Conservation (phyloP, 2,888 invertebrate genomes). For the Eulithis prunata region DNA sequence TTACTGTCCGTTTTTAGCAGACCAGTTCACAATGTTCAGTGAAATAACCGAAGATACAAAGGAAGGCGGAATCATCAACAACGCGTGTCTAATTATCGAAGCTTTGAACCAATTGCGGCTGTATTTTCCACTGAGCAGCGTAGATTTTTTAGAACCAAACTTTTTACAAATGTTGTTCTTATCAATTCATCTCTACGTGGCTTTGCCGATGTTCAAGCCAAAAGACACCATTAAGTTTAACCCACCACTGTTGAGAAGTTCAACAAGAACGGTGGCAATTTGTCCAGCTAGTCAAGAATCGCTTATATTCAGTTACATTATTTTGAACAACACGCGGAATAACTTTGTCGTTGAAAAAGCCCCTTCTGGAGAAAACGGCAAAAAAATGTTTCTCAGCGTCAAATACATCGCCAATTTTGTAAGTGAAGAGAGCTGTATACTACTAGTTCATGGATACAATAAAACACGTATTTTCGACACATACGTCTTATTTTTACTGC, state of each 20-base stretch:
- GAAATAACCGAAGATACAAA: slow-evolving; percentile 61
- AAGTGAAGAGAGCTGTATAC: slow-evolving; percentile 59
- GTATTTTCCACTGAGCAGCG: slow-evolving; percentile 81
- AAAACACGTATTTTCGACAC: slow-evolving; percentile 78
- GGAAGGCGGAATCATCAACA: slow-evolving; percentile 79
- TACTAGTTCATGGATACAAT: slow-evolving; percentile 74
- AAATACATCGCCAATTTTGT: slow-evolving; percentile 73
- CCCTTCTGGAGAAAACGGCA: slow-evolving; percentile 61
- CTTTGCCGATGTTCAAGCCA: slow-evolving; percentile 80
- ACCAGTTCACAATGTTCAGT: slow-evolving; percentile 73
- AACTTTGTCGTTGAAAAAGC: slow-evolving; percentile 71
- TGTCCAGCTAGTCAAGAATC: slow-evolving; percentile 71
- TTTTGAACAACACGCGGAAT: slow-evolving; percentile 65
- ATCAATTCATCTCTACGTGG: slow-evolving; percentile 81
- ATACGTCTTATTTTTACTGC: slow-evolving; percentile 67
- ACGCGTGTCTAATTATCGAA: slow-evolving; percentile 82
- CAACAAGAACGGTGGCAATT: slow-evolving; percentile 67
- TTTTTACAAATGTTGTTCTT: slow-evolving; percentile 85
- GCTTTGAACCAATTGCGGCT: slow-evolving; percentile 82
- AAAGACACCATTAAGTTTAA: slow-evolving; percentile 72
- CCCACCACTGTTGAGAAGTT: slow-evolving; percentile 74
- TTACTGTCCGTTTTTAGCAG: slow-evolving; percentile 84
- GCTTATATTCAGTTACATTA: slow-evolving; percentile 61
- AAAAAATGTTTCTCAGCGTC: slow-evolving; percentile 68
- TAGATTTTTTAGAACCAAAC: slow-evolving; percentile 81